These are phyloP conservation scores for Odontothrips loti DNA, from an alignment of 2,888 invertebrate genomes.

Conservation along the genomic window DNA sequence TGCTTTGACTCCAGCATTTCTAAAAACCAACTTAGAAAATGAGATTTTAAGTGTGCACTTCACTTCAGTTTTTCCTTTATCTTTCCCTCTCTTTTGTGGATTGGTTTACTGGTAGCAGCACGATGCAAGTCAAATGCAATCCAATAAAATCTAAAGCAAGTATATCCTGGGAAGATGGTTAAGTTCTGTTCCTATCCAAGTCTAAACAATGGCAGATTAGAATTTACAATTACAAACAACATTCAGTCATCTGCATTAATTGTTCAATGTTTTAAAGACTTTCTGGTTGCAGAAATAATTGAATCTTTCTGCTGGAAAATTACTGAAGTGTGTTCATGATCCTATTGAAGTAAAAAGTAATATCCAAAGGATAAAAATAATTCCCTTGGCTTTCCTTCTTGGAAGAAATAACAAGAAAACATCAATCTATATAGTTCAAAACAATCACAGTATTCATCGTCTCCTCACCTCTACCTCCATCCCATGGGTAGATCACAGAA, in stretches of 20 bases:
- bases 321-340: neutral
- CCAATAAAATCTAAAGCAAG: too few species aligned
- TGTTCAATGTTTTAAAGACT: neutral
- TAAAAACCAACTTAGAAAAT: too few species aligned
- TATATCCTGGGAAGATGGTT: too few species aligned
- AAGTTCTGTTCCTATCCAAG: too few species aligned
- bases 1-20: too few species aligned
- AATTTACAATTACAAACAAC: neutral
- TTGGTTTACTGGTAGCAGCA: too few species aligned
- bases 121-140: too few species aligned
- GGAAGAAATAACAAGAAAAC: conserved; percentile 8
- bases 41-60: too few species aligned
- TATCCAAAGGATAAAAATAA: neutral
- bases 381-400: conserved; percentile 12
- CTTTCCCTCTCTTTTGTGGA: too few species aligned
- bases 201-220: neutral
- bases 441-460: conserved; percentile 14
- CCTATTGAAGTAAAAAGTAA: neutral
- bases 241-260: conserved; percentile 5
- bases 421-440: neutral
- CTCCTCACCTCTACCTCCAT: neutral
- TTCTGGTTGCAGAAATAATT: neutral
- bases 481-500: neutral
- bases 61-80: too few species aligned
- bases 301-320: neutral